Evolutionary conservation across 2,888 invertebrate species (phyloP), one percentile per base, ranked within the genome.

Genomic region (Apodemia duryi): DNA sequence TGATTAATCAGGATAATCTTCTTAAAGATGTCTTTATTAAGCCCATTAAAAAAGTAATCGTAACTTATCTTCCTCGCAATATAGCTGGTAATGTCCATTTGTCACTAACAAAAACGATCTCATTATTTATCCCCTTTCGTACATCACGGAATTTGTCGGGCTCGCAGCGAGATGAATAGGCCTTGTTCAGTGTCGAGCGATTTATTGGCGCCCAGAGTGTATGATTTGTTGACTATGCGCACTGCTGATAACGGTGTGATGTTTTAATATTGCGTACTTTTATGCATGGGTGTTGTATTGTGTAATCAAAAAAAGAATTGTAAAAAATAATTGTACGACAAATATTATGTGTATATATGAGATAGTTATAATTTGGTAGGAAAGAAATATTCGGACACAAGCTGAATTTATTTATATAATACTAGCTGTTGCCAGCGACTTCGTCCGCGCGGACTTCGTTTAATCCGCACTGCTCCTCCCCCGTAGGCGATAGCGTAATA

Each of bases 101-200:
- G 67, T 69, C 67, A 69, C 66, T 62, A 46, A 63, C 41, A 60
- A 67, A 63, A 65, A 65, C 57, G 64, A 63, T 64, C 49, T 63
- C 57, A 57, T 66, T 64, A 68, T 67, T 63, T 86, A 87, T 85
- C 76, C 77, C n/a, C 32, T 52, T 62, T 52, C 60, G 49, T 60
- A 65, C 75, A 82, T 76, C 77, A 74, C 71, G 75, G 83, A 78
- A 85, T 86, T 86, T 86, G 87, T 86, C 82, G 77, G 76, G 81
- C 80, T 78, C 73, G 77, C 77, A 67, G 77, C 72, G 74, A 82
- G 81, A 83, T 76, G 81, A 77, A 84, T 85, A 78, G 82, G 75
- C 77, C 72, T 72, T 75, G 79, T 77, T 75, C 73, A 73, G 75
- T 79, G 77, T 80, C 77, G 72, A 75, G 77, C 77, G 79, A 86